Evolutionary conservation across 2,888 invertebrate species (phyloP).

Genomic region (Agriopis marginaria): DNA sequence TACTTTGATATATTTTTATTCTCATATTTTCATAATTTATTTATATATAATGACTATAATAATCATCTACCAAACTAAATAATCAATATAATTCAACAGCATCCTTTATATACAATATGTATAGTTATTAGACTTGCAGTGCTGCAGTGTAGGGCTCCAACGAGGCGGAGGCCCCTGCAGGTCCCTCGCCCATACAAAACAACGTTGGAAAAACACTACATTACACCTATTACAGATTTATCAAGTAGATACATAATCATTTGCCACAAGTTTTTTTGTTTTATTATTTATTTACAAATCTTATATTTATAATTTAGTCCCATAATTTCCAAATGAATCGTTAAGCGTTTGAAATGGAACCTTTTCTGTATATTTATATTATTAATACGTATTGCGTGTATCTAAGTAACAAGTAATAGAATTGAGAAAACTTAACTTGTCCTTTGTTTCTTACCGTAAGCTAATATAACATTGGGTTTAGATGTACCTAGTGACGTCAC

Average conservation of each 20-base stretch:
- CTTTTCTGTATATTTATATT: constrained; percentile 34
- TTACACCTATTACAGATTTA: constrained; percentile 69
- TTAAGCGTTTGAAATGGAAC: constrained; percentile 62
- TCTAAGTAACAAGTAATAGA: constrained; percentile 68
- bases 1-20: constrained; percentile 85
- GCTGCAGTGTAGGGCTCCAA: constrained; percentile 54
- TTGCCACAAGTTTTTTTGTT: constrained; percentile 81
- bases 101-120: constrained; percentile 85
- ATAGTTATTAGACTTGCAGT: constrained; percentile 72
- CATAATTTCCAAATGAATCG: constrained; percentile 79
- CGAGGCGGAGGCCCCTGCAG: constrained; percentile 67
- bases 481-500: constrained; percentile 16
- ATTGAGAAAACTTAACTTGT: constrained; percentile 75
- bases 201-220: constrained; percentile 72
- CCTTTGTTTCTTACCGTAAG: constrained; percentile 22
- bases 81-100: constrained; percentile 83
- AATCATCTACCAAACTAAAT: constrained; percentile 86
- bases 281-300: constrained; percentile 82
- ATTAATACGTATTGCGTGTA: constrained; percentile 36
- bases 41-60: constrained; percentile 84
- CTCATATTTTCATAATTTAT: constrained; percentile 76
- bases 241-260: constrained; percentile 72
- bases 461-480: constrained; percentile 9
- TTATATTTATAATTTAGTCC: constrained; percentile 83
- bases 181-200: constrained; percentile 70